These are phyloP conservation scores for Crocallis elinguaria DNA, from an alignment of 2,888 invertebrate genomes.

Conservation along the genomic window DNA sequence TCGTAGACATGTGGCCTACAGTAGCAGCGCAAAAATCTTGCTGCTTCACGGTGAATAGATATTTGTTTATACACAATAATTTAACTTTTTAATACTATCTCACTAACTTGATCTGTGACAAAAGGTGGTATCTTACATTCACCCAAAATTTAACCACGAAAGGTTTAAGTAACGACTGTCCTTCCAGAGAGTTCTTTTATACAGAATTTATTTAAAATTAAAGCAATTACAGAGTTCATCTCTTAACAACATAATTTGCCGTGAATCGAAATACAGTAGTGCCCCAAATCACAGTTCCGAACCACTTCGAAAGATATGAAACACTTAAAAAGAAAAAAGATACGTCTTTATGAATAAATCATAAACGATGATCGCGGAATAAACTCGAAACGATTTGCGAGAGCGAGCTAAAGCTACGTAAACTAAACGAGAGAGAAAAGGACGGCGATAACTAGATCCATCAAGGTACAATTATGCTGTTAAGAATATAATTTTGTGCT, in stretches of 20 bases:
- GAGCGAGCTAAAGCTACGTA: conserved; percentile 44
- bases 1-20: too few relatives aligned
- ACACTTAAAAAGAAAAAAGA: conserved; percentile 49
- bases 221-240: too few relatives aligned
- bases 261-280: conserved; percentile 61
- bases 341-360: conserved; percentile 43
- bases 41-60: too few relatives aligned
- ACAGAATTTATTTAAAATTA: too few relatives aligned
- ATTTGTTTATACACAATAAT: too few relatives aligned
- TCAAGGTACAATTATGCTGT: conserved; percentile 72
- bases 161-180: too few relatives aligned
- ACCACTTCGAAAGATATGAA: conserved; percentile 52
- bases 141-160: too few relatives aligned
- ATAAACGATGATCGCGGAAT: conserved; percentile 56
- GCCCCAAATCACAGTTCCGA: conserved; percentile 57
- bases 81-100: too few relatives aligned
- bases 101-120: too few relatives aligned
- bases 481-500: conserved; percentile 71
- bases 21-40: too few relatives aligned
- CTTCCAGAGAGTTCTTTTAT: too few relatives aligned
- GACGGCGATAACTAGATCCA: conserved; percentile 54
- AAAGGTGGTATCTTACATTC: too few relatives aligned
- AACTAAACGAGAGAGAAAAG: conserved; percentile 40
- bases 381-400: conserved; percentile 47
- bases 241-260: conserved; percentile 14